Base-by-base conservation (phyloP, 2,113 vertebrate species). In the Callionymus lyra region DNA sequence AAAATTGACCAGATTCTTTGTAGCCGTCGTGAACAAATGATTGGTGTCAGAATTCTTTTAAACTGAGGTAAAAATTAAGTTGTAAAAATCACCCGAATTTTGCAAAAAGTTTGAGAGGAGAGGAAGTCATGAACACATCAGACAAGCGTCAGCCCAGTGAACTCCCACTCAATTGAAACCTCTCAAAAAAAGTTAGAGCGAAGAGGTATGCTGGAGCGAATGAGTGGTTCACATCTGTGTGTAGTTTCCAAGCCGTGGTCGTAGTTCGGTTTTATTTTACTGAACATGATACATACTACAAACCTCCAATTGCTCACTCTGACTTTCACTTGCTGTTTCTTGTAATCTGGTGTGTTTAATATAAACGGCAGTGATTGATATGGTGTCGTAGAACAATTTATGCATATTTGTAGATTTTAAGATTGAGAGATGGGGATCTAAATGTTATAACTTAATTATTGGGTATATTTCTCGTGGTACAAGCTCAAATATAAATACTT, bases 291-390 rank as follows among this genome's bases (percentile, higher is more conserved):
- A 64, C 77, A 73, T 58, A 77, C 73, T 59, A 45, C 68, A 56
- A 55, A 16, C 36, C 51, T 19, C 11, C 34, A 12, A 10, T 37
- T 61, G 21, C 9, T 34, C 2, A 3, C 13, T 48, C 65, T 27
- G 31, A 56, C 68, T 67, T 77, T 67, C 71, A 69, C 69, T 15
- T 39, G 59, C 66, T 34, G 56, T 62, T 87, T 87, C 84, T 84
- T 84, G 84, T 84, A 85, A 85, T 76, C 72, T 68, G 44, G 47
- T 40, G 44, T 60, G 51, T 83, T 86, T 86, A 79, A 52, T 63
- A 72, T 81, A 86, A 86, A 80, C 55, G 69, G 66, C 38, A 65
- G 61, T 61, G 61, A 68, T 59, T 70, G 41, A 50, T 50, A 16
- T 35, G n/a, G 33, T 19, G 34, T 36, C 21, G 21, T n/a, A n/a